Base-by-base conservation (phyloP, 2,113 vertebrate species). In the Corythoichthys intestinalis region DNA sequence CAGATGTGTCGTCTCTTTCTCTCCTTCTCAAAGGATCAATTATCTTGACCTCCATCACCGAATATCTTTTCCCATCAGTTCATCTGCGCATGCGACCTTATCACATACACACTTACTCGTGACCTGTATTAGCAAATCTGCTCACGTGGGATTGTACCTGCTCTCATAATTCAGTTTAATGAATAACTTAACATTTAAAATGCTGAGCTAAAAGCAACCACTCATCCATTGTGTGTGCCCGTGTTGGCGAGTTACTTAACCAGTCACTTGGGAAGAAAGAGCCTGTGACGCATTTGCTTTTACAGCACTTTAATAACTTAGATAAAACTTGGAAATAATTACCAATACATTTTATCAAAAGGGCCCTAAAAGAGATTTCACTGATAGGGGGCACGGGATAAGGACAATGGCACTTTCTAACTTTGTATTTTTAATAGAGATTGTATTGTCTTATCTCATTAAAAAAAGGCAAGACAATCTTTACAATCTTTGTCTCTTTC, bases 161-260 rank as follows among this genome's bases (percentile, higher is more conserved):
- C 79, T 82, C 85, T 85, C 80, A 85, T 89, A 89, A 90, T 86
- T 90, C 80, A 79, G 76, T 87, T 87, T 90, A 87, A 90, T 91
- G 89, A 90, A 91, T 91, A 90, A 86, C 85, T 91, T 90, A 91
- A 90, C 90, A 91, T 91, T 91, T 87, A 86, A 84, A 86, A 79
- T 76, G 73, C 68, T 64, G 70, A 73, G 61, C 68, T 61, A 67
- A 75, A 83, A 71, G 78, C 81, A 61, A 69, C 67, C 73, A 60
- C 60, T 75, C 65, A 78, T 80, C 72, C 54, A 50, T 44, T 81
- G 64, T 44, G 66, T 65, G 73, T 58, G 73, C 67, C 57, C 52
- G 63, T 66, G 76, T 78, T 65, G 39, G 68, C 66, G 57, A 62
- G 71, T 76, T 75, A 77, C 76, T 80, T 85, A 87, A 85, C 80